These are phyloP conservation scores for Taphrorychus bicolor DNA, from an alignment of 2,888 invertebrate genomes.

Conservation along the genomic window DNA sequence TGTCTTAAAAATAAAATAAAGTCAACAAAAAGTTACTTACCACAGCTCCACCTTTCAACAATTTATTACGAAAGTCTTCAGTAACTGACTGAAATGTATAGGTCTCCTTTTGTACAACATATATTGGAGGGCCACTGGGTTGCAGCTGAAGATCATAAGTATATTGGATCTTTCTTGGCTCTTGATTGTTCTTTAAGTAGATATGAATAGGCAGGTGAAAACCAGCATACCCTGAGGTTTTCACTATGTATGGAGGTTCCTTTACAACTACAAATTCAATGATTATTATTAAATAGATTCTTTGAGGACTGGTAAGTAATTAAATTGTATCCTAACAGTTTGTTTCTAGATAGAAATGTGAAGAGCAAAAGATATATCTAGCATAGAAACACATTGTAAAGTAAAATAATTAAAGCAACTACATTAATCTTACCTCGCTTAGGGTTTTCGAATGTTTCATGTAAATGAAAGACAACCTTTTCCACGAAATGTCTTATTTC, in stretches of 20 bases:
- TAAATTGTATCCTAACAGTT: too few relatives aligned
- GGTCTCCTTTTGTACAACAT: slow-evolving; percentile 78
- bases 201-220: slow-evolving; percentile 91
- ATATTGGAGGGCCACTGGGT: slow-evolving; percentile 74
- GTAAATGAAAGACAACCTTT: slow-evolving; percentile 89
- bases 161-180: slow-evolving; percentile 84
- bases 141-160: slow-evolving; percentile 87
- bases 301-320: too few relatives aligned
- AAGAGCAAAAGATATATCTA: too few relatives aligned
- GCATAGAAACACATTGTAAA: too few relatives aligned
- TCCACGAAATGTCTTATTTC: slow-evolving; percentile 92
- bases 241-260: slow-evolving; percentile 88
- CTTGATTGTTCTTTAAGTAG: slow-evolving; percentile 86
- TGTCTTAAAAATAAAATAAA: too few relatives aligned
- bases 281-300: slow-evolving; percentile 45
- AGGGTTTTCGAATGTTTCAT: slow-evolving; percentile 91
- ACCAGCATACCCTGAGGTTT: slow-evolving; percentile 96
- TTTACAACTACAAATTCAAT: slow-evolving; percentile 75
- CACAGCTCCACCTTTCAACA: slow-evolving; percentile 86
- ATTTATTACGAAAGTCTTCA: slow-evolving; percentile 87
- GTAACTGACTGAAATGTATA: slow-evolving; percentile 85
- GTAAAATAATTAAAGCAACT: too few relatives aligned
- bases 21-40: slow-evolving; percentile 53
- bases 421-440: slow-evolving; percentile 90
- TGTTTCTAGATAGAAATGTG: too few relatives aligned